phyloP scores from a whole-genome alignment of 2,888 invertebrate genomes.

The Leucania comma region DNA sequence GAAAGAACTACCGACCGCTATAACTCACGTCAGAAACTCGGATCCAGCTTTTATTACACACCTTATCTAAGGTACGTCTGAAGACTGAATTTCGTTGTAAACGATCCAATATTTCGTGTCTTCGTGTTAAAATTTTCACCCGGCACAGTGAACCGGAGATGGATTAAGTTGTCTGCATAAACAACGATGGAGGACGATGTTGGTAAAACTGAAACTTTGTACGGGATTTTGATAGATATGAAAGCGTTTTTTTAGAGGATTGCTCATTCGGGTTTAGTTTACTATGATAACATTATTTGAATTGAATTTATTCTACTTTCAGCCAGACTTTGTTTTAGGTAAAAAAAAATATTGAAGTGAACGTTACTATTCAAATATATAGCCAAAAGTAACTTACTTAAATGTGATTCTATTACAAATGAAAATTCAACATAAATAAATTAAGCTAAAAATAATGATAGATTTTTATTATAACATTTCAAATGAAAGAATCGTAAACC shows the following conservation, averaged over 20 bases:
- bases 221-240: constrained; percentile 20
- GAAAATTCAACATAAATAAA: background rate
- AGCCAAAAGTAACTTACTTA: background rate
- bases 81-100: constrained; percentile 57
- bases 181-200: constrained; percentile 33
- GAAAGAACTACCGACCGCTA: constrained; percentile 68
- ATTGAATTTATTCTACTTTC: constrained; percentile 8
- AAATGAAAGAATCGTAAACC: background rate
- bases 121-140: constrained; percentile 44
- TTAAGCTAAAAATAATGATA: too few species aligned
- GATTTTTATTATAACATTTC: background rate
- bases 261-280: constrained; percentile 9
- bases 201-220: constrained; percentile 15
- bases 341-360: background rate
- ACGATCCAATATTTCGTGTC: constrained; percentile 54
- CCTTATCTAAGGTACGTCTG: constrained; percentile 61
- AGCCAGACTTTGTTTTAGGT: background rate
- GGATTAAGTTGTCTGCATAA: constrained; percentile 52
- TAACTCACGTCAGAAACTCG: constrained; percentile 66
- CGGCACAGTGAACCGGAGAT: constrained; percentile 40
- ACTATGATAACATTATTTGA: constrained; percentile 11
- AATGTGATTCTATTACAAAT: background rate
- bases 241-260: constrained; percentile 11
- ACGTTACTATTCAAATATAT: constrained; percentile 9
- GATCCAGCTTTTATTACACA: constrained; percentile 66